Evolutionary conservation across 2,113 vertebrate species (phyloP).

Genomic region (Myotis davidii): DNA sequence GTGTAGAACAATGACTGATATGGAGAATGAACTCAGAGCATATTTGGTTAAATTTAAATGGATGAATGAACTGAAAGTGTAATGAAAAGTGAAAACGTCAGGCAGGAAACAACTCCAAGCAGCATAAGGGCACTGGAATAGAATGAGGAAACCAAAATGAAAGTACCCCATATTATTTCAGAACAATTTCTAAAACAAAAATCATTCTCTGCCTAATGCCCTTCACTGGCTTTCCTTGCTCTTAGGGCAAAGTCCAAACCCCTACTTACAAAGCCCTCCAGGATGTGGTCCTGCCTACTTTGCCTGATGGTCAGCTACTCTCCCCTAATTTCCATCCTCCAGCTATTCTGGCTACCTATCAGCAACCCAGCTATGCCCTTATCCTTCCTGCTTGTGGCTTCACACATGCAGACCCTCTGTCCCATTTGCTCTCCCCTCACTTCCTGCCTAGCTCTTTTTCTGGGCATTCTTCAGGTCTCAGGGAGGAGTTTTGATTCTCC

Average conservation of each 20-base stretch:
- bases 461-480: background rate
- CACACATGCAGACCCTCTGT: background rate
- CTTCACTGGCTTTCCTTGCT: background rate
- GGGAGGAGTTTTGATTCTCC: background rate
- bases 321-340: background rate
- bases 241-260: background rate
- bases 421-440: background rate
- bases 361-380: background rate
- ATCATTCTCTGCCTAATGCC: background rate
- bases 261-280: background rate
- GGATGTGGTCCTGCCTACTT: background rate
- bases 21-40: background rate
- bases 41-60: background rate
- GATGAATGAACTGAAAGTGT: background rate
- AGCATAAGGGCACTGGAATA: background rate
- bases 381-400: background rate
- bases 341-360: background rate
- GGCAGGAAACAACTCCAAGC: background rate
- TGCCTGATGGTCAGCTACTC: background rate
- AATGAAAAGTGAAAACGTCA: background rate
- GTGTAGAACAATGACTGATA: background rate
- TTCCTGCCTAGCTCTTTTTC: background rate
- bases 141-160: background rate
- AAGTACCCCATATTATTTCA: background rate
- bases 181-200: background rate